Evolutionary conservation across 2,113 vertebrate species (phyloP), one percentile per base, ranked within the genome.

Genomic region (Festucalex cinctus): DNA sequence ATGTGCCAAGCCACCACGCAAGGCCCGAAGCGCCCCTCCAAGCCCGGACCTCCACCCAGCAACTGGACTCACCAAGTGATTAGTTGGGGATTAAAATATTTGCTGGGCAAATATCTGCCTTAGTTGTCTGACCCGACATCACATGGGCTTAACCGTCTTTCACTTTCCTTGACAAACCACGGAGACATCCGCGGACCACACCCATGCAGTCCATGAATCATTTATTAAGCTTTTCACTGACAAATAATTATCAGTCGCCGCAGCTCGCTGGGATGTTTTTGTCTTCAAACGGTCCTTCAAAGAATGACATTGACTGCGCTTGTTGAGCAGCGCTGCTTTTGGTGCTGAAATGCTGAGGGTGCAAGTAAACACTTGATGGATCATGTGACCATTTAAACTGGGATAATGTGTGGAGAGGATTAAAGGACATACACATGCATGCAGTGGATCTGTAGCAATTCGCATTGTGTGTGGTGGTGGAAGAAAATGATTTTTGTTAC

Each of bases 81-180:
- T 92, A 93, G 92, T 88, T 90, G 81, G 72, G 92, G 91, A 93
- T 92, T 92, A 91, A 93, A 92, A 93, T 91, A 92, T 93, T 91
- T 93, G 90, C 90, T 89, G 88, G 80, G 87, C 90, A 93, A 93
- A 92, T 93, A 92, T 91, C 88, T 90, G 86, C 87, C 85, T 86
- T 87, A 82, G 85, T 85, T 86, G 85, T 89, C 90, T 90, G 88
- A 90, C 88, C 81, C 84, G 75, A 87, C 88, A 88, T 83, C 84
- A 76, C 84, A 79, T 68, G 77, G 56, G 79, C 85, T 91, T 88
- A 89, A 87, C 81, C 82, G 87, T 87, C 80, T 84, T 84, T 87
- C 82, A 86, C 81, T 83, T 88, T 76, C 81, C 78, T 84, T 68
- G 76, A 86, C 77, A 76, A 83, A 80, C 83, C 81, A 80, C 76